These are phyloP conservation scores for Macroramphosus scolopax DNA, from an alignment of 2,797 vertebrate species.

Conservation along the genomic window DNA sequence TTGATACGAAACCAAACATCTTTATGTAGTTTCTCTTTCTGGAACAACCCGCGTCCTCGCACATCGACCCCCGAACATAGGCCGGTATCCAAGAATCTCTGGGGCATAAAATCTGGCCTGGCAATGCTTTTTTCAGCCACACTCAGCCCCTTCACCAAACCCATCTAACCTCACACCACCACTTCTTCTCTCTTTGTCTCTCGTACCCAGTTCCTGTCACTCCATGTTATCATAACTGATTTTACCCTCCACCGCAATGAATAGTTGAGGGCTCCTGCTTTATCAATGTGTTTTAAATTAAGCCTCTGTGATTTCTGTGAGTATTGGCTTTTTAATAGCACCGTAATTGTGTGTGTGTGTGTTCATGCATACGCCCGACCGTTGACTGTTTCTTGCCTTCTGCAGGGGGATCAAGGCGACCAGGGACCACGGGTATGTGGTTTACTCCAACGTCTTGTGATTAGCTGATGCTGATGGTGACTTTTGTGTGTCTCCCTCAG, in stretches of 20 bases:
- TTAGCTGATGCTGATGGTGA: conserved; percentile 67
- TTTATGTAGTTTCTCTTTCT: conserved; percentile 19
- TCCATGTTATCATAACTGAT: conserved; percentile 76
- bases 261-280: conserved; percentile 66
- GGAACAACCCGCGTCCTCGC: conserved; percentile 17
- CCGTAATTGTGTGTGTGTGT: conserved; percentile 20
- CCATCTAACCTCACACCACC: conserved; percentile 56
- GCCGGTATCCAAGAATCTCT: conserved; percentile 49
- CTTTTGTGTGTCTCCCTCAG: conserved; percentile 51
- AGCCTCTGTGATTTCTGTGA: conserved; percentile 37
- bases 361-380: too few relatives aligned
- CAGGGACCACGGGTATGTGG: conserved; percentile 97
- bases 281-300: conserved; percentile 70
- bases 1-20: conserved; percentile 40
- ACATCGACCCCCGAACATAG: conserved; percentile 27
- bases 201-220: conserved; percentile 58
- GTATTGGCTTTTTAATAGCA: conserved; percentile 40
- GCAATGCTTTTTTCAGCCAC: conserved; percentile 28
- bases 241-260: conserved; percentile 65
- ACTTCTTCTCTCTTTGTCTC: conserved; percentile 32
- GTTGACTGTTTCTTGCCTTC: conserved; percentile 72
- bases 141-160: conserved; percentile 33
- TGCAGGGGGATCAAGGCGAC: conserved; percentile 98
- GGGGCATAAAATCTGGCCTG: conserved; percentile 58
- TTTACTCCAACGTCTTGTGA: conserved; percentile 57